Evolutionary conservation across 2,113 vertebrate species (phyloP).

Genomic region (Atlantisia rogersi): DNA sequence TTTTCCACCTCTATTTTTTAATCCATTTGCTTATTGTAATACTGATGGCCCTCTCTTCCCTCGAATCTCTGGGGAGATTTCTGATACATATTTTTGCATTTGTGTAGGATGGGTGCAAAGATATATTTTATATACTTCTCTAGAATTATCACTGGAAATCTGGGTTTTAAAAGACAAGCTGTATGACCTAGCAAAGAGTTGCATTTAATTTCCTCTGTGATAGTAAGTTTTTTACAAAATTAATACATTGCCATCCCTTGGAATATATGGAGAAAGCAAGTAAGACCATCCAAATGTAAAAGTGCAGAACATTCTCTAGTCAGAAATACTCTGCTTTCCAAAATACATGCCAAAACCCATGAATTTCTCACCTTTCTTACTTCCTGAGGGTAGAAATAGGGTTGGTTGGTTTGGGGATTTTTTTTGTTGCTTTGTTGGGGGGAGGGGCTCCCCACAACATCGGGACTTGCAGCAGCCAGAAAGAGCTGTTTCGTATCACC

Average conservation of each 20-base stretch:
- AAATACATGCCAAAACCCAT: neutral
- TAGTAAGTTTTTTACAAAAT: neutral
- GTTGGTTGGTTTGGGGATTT: neutral
- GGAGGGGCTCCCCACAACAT: no score
- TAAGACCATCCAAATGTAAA: neutral
- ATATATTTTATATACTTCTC: neutral
- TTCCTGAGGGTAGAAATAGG: neutral
- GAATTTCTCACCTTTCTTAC: neutral
- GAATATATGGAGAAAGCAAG: neutral
- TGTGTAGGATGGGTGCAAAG: neutral
- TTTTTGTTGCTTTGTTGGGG: no score
- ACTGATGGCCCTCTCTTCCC: neutral
- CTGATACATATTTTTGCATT: neutral
- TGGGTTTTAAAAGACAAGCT: neutral
- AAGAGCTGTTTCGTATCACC: neutral
- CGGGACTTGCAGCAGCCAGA: neutral
- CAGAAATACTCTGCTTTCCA: neutral
- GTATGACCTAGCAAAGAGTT: neutral
- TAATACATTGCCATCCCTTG: neutral
- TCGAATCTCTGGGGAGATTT: neutral
- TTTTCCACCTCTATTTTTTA: neutral
- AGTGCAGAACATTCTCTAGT: neutral
- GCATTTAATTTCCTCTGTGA: neutral
- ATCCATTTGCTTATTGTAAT: neutral
- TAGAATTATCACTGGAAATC: neutral